phyloP scores from a whole-genome alignment of 2,797 vertebrate genomes.

The Poecile montanus region DNA sequence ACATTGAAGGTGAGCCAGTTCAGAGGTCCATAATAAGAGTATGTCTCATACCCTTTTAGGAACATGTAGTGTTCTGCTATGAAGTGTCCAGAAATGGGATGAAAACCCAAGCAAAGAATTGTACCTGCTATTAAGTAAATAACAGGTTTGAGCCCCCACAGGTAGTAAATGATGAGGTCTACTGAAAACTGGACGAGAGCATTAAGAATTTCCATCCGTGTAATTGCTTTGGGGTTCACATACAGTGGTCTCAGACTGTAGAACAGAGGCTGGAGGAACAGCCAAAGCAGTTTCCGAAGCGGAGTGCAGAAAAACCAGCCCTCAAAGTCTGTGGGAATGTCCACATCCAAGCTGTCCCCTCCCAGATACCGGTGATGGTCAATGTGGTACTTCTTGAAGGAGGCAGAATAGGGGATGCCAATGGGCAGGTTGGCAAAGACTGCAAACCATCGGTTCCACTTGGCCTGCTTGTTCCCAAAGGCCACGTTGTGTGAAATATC shows the following conservation, averaged over 20 bases:
- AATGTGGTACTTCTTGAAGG: slow-evolving; percentile 98
- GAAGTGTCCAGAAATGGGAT: slow-evolving; percentile 97
- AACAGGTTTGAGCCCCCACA: slow-evolving; percentile 91
- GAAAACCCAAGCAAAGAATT: slow-evolving; percentile 90
- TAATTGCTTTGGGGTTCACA: slow-evolving; percentile 91
- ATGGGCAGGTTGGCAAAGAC: slow-evolving; percentile 95
- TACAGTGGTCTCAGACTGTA: slow-evolving; percentile 89
- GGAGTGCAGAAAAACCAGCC: slow-evolving; percentile 97
- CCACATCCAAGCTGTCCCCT: slow-evolving; percentile 89
- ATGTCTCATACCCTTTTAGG: slow-evolving; percentile 93
- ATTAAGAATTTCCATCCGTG: slow-evolving; percentile 88
- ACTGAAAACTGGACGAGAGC: slow-evolving; percentile 81
- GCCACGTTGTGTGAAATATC: slow-evolving; percentile 97
- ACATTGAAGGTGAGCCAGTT: slow-evolving; percentile 97
- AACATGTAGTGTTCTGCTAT: slow-evolving; percentile 99
- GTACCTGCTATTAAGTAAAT: slow-evolving; percentile 91
- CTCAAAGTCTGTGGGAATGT: slow-evolving; percentile 90
- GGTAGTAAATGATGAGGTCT: slow-evolving; percentile 81
- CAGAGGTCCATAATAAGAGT: slow-evolving; percentile 94
- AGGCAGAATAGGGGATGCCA: slow-evolving; percentile 91
- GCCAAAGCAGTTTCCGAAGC: slow-evolving; percentile 90
- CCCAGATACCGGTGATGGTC: slow-evolving; percentile 98
- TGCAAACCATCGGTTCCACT: slow-evolving; percentile 94
- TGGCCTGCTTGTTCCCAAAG: slow-evolving; percentile 87
- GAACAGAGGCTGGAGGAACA: slow-evolving; percentile 90